Conservation (phyloP, 2,113 vertebrate species). For the Ginglymostoma cirratum region DNA sequence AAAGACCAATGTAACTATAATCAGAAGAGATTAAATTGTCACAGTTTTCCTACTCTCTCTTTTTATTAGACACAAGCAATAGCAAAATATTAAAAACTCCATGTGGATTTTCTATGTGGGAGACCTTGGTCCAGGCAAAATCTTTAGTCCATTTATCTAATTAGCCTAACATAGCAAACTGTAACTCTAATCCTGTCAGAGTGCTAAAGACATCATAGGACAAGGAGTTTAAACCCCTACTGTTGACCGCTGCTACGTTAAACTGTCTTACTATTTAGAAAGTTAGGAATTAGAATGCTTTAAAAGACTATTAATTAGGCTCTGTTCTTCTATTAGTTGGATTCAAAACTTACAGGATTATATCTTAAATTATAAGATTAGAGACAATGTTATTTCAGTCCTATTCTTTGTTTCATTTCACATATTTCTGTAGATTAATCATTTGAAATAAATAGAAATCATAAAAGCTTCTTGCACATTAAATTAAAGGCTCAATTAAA, state of each 20-base stretch:
- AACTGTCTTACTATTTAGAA: slow-evolving; percentile 8
- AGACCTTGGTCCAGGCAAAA: slow-evolving; percentile 7
- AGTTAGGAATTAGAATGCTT: background rate
- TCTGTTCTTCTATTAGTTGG: slow-evolving; percentile 12
- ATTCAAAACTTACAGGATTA: slow-evolving; percentile 22
- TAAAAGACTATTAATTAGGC: background rate
- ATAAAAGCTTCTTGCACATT: background rate
- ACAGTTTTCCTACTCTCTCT: slow-evolving; percentile 2
- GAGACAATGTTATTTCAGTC: background rate
- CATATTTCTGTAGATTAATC: background rate
- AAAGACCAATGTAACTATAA: background rate
- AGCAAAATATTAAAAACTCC: background rate
- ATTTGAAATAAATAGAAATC: background rate
- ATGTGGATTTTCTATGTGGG: slow-evolving; percentile 8
- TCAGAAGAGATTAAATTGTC: slow-evolving; percentile 4
- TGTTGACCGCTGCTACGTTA: slow-evolving; percentile 14
- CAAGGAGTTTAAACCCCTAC: slow-evolving; percentile 14
- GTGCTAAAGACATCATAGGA: slow-evolving; percentile 20
- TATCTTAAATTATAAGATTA: slow-evolving; percentile 7
- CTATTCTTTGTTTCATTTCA: background rate
- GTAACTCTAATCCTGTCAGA: slow-evolving; percentile 30
- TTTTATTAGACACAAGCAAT: background rate
- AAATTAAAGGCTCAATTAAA: background rate
- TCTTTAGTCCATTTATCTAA: slow-evolving; percentile 23
- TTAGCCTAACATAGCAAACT: slow-evolving; percentile 27